These are phyloP conservation scores for Rhopalosiphum maidis DNA, from an alignment of 1,140 invertebrate genomes.

Conservation along the genomic window DNA sequence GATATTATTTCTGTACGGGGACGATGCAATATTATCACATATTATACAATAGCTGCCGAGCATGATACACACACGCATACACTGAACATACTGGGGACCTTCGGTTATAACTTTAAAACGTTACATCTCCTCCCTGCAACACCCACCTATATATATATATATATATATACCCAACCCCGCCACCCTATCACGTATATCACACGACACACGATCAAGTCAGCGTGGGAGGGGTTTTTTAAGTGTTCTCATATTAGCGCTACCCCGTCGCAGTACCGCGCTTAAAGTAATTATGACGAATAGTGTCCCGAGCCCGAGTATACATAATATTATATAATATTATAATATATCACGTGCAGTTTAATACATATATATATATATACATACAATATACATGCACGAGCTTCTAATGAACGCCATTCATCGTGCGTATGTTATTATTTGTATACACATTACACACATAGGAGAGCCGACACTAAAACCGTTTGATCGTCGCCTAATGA, in stretches of 20 bases:
- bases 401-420: constrained; percentile 53
- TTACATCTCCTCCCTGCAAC: not conserved
- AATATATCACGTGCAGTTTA: not conserved
- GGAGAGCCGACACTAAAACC: not conserved
- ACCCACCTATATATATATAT: not conserved
- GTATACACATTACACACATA: not conserved
- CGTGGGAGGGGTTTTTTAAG: not conserved
- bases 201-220: not conserved
- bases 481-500: constrained; percentile 50
- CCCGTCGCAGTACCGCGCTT: not conserved
- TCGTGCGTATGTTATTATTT: not conserved
- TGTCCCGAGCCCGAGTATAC: not conserved
- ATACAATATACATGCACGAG: not conserved
- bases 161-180: not conserved
- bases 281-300: constrained; percentile 55
- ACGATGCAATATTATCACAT: constrained; percentile 19
- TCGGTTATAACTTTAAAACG: not conserved
- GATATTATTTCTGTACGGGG: not conserved
- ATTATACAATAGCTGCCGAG: not conserved
- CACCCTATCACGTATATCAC: not conserved
- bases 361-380: not conserved
- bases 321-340: not conserved
- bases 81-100: not conserved
- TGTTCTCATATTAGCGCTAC: not conserved
- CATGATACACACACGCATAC: too few relatives aligned